Evolutionary conservation across 2,888 invertebrate genomes (phyloP).

Genomic region (Trachelus stipa): DNA sequence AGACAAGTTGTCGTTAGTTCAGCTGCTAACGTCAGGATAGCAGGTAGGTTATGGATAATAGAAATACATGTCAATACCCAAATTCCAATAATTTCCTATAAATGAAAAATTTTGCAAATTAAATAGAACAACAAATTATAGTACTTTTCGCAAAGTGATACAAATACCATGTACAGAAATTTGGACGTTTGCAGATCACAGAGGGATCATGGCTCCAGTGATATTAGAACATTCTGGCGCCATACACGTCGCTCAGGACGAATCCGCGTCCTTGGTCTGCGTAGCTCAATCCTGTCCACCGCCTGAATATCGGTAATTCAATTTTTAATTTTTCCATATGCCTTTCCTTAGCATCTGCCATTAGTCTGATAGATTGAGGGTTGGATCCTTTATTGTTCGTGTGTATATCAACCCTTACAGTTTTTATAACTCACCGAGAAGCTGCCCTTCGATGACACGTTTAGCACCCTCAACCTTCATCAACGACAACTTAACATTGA

Average conservation of each 20-base stretch:
- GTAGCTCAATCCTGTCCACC: slow-evolving; percentile 84
- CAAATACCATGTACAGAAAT: neutral
- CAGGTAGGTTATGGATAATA: slow-evolving; percentile 69
- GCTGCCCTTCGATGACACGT: neutral
- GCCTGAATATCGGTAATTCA: slow-evolving; percentile 79
- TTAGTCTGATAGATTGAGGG: too few relatives aligned
- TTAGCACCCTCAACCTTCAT: neutral
- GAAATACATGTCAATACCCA: neutral
- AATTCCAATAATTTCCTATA: neutral
- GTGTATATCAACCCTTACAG: neutral
- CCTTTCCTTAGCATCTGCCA: neutral
- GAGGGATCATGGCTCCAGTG: slow-evolving; percentile 78
- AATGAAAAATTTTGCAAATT: neutral
- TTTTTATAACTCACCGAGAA: neutral
- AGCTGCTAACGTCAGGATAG: slow-evolving; percentile 77
- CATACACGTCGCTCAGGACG: slow-evolving; percentile 79
- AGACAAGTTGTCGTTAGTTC: slow-evolving; percentile 78
- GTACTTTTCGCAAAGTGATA: neutral
- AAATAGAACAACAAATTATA: neutral
- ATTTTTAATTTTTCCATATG: neutral
- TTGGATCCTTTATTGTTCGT: neutral
- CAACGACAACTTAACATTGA: neutral
- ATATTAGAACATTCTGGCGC: slow-evolving; percentile 79
- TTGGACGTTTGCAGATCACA: slow-evolving; percentile 71
- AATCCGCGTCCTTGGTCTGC: slow-evolving; percentile 80